These are phyloP conservation scores for Cryptomyrus ogoouensis DNA, from an alignment of 2,113 vertebrate genomes.

Conservation along the genomic window DNA sequence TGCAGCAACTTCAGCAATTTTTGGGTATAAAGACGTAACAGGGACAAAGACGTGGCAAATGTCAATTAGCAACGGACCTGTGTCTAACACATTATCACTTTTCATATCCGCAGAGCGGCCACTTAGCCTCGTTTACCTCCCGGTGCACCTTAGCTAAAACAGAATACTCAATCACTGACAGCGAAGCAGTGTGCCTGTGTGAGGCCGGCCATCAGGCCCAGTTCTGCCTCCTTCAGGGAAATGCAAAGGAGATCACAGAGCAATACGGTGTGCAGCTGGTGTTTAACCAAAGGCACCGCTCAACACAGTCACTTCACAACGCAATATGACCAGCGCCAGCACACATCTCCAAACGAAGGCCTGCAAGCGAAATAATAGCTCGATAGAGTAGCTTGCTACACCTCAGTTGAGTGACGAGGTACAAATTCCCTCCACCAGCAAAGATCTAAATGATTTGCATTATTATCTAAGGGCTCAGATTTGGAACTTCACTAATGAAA, in stretches of 20 bases:
- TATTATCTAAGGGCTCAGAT: slow-evolving; percentile 63
- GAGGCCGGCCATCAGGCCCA: neutral
- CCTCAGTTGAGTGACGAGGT: slow-evolving; percentile 27
- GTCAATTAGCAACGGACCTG: neutral
- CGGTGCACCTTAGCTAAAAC: neutral
- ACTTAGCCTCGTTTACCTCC: neutral
- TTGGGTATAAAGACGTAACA: neutral
- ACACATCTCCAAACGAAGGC: neutral
- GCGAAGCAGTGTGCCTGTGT: neutral
- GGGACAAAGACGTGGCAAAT: neutral
- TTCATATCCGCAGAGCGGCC: neutral
- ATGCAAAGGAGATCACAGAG: neutral
- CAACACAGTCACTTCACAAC: neutral
- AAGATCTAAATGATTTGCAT: slow-evolving; percentile 55
- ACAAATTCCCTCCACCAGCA: slow-evolving; percentile 34
- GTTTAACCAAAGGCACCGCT: neutral
- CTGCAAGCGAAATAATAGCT: slow-evolving; percentile 14
- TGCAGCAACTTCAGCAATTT: neutral
- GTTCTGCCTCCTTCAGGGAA: neutral
- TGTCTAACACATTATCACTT: neutral
- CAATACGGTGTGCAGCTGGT: no score
- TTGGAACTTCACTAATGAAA: slow-evolving; percentile 67
- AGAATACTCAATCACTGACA: neutral
- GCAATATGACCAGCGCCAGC: neutral
- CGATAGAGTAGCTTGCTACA: slow-evolving; percentile 28